phyloP scores from a whole-genome alignment of 2,113 vertebrate species.

The Bombycilla garrulus region DNA sequence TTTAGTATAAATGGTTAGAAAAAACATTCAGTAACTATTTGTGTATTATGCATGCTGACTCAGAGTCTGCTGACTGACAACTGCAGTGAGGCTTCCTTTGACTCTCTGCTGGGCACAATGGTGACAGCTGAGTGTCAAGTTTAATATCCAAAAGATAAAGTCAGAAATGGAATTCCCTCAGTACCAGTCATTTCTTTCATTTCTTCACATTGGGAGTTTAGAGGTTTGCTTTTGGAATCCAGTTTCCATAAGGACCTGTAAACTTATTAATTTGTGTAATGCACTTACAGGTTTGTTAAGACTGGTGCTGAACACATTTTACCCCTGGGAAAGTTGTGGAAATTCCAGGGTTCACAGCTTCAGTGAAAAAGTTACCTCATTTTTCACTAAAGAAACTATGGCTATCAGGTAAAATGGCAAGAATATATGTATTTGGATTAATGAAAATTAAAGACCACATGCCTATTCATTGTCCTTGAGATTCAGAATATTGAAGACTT shows the following conservation, averaged over 20 bases:
- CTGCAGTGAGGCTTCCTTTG: background rate
- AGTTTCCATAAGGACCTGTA: background rate
- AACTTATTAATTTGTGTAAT: background rate
- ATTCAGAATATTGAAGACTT: background rate
- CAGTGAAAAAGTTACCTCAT: background rate
- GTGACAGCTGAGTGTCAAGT: constrained; percentile 22
- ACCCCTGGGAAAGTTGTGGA: background rate
- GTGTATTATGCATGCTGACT: background rate
- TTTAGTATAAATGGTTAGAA: background rate
- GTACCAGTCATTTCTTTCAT: background rate
- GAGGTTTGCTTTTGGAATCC: background rate
- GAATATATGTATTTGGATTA: background rate
- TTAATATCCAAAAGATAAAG: background rate
- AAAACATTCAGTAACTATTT: background rate
- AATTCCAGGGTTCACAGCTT: background rate
- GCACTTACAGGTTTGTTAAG: background rate
- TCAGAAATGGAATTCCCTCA: background rate
- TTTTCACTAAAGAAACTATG: background rate
- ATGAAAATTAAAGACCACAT: background rate
- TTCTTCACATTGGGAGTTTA: background rate
- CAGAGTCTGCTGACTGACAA: constrained; percentile 27
- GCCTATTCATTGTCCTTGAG: background rate
- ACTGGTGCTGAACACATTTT: background rate
- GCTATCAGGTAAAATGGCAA: background rate
- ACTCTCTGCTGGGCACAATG: background rate